Evolutionary conservation across 2,113 vertebrate species (phyloP), one percentile per base, ranked within the genome.

Genomic region (Steatornis caripensis): DNA sequence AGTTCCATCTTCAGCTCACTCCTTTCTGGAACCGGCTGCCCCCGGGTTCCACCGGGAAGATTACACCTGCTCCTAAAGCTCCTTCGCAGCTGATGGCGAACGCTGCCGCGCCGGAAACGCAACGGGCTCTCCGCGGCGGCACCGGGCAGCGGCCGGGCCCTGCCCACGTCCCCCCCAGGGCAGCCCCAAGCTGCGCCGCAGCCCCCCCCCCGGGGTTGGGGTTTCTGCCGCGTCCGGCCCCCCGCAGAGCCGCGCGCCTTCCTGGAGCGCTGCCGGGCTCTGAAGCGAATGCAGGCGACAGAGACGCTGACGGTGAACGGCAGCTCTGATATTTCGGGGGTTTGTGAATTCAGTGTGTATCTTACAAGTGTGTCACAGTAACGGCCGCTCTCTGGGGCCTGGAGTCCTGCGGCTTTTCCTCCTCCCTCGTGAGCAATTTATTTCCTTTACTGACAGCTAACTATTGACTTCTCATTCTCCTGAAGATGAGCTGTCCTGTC

Each of bases 391-490:
- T 70, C 83, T 53, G 74, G 77, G 90, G 72, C 68, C 13, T 41
- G 46, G 76, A 83, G 76, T 54, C 51, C 86, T 51, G 83, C 2
- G 1, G 48, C 78, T 90, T 83, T 85, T 57, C 84, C 66, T 72
- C 53, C 70, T 90, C 89, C 79, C 83, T 45, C 26, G 84, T 17
- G 77, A 89, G 89, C 87, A 78, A 94, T 96, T 97, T 91, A 66
- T 92, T 90, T 89, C 57, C 84, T 91, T 64, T 71, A 7, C 78
- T 95, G 94, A 79, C 94, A 96, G 93, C 76, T 60, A 83, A 24
- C 77, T 96, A 94, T 95, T 94, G 94, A 96, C 89, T 96, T 84
- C 89, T 81, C 65, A 5, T 87, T 79, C 90, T 89, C 60, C 89
- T 78, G 84, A 43, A 95, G 96, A 89, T 53, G 91, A 93, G 84